phyloP scores from a whole-genome alignment of 2,797 vertebrate genomes.

The Sebastes trivittatus region DNA sequence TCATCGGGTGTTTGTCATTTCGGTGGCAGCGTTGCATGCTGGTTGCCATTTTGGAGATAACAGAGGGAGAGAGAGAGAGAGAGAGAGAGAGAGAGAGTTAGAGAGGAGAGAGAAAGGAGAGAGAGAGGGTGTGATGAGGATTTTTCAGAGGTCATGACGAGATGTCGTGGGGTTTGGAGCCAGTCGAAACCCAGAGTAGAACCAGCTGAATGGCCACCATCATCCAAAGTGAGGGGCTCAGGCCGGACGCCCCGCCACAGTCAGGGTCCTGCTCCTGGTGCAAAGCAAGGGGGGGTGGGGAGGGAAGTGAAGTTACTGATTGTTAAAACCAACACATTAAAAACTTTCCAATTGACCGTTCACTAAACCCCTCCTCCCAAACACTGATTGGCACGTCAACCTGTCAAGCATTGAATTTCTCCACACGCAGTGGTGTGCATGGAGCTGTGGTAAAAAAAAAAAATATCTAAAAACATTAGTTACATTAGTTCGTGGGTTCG shows the following conservation, averaged over 20 bases:
- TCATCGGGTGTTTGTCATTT: conserved; percentile 42
- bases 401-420: neutral
- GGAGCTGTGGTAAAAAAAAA: neutral
- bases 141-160: conserved; percentile 87
- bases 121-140: conserved; percentile 65
- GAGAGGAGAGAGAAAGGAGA: conserved; percentile 65
- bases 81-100: conserved; percentile 21
- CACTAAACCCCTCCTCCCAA: neutral
- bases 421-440: neutral
- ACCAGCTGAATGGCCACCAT: conserved; percentile 86
- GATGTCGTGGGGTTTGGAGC: conserved; percentile 79
- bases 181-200: conserved; percentile 90
- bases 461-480: neutral
- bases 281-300: neutral
- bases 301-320: conserved; percentile 19
- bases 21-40: conserved; percentile 60
- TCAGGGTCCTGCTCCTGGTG: conserved; percentile 90
- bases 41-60: conserved; percentile 57
- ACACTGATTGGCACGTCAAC: neutral
- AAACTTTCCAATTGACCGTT: neutral
- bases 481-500: neutral
- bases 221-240: conserved; percentile 89
- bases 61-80: neutral
- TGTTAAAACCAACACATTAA: neutral
- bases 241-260: conserved; percentile 90